These are phyloP conservation scores for Andrena fulva DNA, from an alignment of 2,888 invertebrate species.

Conservation along the genomic window DNA sequence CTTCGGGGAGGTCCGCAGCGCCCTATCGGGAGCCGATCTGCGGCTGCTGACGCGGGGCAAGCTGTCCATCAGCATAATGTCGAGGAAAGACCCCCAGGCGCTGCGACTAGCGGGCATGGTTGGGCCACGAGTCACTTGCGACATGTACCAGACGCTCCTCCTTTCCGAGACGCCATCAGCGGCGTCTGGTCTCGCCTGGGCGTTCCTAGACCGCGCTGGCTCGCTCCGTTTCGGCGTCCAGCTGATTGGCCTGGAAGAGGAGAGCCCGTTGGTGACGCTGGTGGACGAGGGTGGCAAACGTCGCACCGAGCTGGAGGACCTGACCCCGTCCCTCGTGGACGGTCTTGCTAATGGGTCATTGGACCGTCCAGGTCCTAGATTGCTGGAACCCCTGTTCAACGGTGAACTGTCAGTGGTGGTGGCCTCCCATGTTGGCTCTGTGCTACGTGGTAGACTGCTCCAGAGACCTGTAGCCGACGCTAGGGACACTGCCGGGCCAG, in stretches of 20 bases:
- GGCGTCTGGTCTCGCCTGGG: constrained; percentile 90
- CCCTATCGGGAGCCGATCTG: constrained; percentile 91
- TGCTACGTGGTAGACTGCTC: constrained; percentile 89
- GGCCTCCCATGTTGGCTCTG: constrained; percentile 86
- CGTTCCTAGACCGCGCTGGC: constrained; percentile 92
- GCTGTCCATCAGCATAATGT: constrained; percentile 89
- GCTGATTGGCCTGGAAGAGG: constrained; percentile 77
- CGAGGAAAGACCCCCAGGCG: constrained; percentile 88
- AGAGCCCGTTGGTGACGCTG: constrained; percentile 88
- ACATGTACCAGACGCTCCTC: constrained; percentile 91
- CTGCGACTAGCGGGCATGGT: constrained; percentile 90
- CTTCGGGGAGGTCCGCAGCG: constrained; percentile 91
- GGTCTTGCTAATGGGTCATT: constrained; percentile 90
- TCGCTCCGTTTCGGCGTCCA: constrained; percentile 91
- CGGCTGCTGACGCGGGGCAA: constrained; percentile 92
- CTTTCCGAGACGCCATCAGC: constrained; percentile 86
- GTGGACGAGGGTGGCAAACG: constrained; percentile 91
- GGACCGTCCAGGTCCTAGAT: constrained; percentile 91
- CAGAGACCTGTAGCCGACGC: constrained; percentile 91
- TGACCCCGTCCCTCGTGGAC: constrained; percentile 87
- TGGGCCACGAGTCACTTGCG: constrained; percentile 91
- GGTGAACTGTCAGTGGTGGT: constrained; percentile 93
- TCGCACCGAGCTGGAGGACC: constrained; percentile 90
- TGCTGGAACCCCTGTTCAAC: constrained; percentile 93
- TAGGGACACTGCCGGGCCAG: constrained; percentile 89